Evolutionary conservation across 2,797 vertebrate species (phyloP).

Genomic region (Gymnoscopelus braueri): DNA sequence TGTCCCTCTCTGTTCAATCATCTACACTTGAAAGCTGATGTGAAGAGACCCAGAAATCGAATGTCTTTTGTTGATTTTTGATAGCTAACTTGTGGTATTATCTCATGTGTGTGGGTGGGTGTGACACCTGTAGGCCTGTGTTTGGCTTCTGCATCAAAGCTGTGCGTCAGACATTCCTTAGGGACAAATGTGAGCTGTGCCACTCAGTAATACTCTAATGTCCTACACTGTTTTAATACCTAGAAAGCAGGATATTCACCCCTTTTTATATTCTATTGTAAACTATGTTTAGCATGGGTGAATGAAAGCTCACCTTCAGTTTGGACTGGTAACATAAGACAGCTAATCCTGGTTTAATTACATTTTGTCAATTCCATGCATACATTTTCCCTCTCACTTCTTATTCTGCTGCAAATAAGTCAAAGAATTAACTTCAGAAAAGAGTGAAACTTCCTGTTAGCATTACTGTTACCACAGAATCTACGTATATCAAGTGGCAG

Average conservation of each 20-base stretch:
- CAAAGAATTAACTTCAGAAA: not conserved
- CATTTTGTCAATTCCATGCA: not conserved
- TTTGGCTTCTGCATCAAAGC: conserved; percentile 3
- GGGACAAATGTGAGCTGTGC: not conserved
- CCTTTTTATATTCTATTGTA: no score
- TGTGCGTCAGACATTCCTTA: not conserved
- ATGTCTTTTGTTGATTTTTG: conserved; percentile 9
- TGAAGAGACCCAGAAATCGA: conserved; percentile 1
- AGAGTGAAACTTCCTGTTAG: conserved; percentile 4
- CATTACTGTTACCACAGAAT: conserved; percentile 14
- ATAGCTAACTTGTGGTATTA: conserved; percentile 6
- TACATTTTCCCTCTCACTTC: no score
- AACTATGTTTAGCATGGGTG: no score
- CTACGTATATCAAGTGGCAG: conserved; percentile 17
- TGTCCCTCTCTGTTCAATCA: conserved; percentile 44
- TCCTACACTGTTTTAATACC: not conserved
- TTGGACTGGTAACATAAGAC: not conserved
- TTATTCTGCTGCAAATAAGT: not conserved
- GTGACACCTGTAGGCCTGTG: not conserved
- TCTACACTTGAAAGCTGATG: conserved; percentile 31
- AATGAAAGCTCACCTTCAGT: not conserved
- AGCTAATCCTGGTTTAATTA: no score
- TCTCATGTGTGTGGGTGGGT: no score
- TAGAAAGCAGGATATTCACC: no score
- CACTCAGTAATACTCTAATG: not conserved